These are phyloP conservation scores for Andrena bicolor DNA, from an alignment of 2,888 invertebrate genomes.

Conservation along the genomic window DNA sequence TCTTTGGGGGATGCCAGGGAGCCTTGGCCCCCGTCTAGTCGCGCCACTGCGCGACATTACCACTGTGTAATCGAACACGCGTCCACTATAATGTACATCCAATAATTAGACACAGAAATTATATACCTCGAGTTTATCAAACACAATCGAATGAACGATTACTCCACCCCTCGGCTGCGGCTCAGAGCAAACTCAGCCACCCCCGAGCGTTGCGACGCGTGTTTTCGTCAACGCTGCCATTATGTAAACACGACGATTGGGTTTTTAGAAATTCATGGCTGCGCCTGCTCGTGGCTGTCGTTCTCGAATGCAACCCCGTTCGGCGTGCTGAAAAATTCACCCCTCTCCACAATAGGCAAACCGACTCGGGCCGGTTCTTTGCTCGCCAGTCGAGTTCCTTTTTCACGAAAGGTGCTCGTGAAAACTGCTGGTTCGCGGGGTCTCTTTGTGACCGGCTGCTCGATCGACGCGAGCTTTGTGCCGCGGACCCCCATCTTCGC, in stretches of 20 bases:
- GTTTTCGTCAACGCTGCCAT: conserved; percentile 42
- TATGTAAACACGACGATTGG: conserved; percentile 68
- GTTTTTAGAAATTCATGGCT: conserved; percentile 80
- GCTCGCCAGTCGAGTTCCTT: not conserved
- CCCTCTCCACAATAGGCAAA: not conserved
- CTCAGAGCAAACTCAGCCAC: too few relatives aligned
- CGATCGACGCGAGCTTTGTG: conserved; percentile 27
- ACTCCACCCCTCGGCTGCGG: too few relatives aligned
- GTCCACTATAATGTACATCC: too few relatives aligned
- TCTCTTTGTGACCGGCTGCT: not conserved
- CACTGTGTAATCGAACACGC: too few relatives aligned
- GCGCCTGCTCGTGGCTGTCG: conserved; percentile 18
- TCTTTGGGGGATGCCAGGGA: too few relatives aligned
- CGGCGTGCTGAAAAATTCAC: conserved; percentile 35
- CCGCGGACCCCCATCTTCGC: not conserved
- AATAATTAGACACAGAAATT: too few relatives aligned
- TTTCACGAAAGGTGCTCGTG: not conserved
- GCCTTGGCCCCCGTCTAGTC: too few relatives aligned
- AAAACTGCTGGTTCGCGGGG: not conserved
- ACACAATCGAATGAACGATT: too few relatives aligned
- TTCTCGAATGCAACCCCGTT: not conserved
- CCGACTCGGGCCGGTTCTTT: not conserved
- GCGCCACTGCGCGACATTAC: too few relatives aligned
- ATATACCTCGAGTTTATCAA: too few relatives aligned
- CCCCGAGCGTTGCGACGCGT: not conserved